Evolutionary conservation across 2,797 vertebrate species (phyloP).

Genomic region (Catostomus latipinnis): DNA sequence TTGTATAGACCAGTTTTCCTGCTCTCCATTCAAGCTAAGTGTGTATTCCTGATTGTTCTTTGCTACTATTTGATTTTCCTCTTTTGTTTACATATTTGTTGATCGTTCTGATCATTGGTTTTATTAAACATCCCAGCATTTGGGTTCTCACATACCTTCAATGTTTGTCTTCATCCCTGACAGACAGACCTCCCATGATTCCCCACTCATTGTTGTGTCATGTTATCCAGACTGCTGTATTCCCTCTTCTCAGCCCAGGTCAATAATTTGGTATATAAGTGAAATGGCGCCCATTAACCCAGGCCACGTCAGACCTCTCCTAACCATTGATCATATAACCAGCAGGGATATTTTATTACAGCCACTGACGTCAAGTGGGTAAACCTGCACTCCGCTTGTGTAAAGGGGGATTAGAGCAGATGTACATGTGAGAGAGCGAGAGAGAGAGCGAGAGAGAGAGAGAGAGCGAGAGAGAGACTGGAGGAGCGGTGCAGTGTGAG

Average conservation of each 20-base stretch:
- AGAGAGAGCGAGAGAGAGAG: slow-evolving; percentile 26
- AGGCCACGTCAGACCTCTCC: slow-evolving; percentile 80
- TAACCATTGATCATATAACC: slow-evolving; percentile 90
- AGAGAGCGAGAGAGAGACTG: neutral
- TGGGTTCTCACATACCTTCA: no score
- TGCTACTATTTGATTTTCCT: no score
- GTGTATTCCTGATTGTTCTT: no score
- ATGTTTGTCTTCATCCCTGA: no score
- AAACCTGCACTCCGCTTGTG: slow-evolving; percentile 41
- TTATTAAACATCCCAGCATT: no score
- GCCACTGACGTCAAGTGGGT: slow-evolving; percentile 60
- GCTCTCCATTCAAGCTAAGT: no score
- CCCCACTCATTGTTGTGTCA: slow-evolving; percentile 46
- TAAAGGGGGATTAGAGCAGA: slow-evolving; percentile 57
- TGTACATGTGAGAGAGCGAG: neutral
- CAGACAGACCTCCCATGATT: slow-evolving; percentile 17
- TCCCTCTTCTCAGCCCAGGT: slow-evolving; percentile 71
- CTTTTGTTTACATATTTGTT: no score
- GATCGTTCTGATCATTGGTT: no score
- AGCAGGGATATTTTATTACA: slow-evolving; percentile 90
- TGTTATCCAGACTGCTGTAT: slow-evolving; percentile 15
- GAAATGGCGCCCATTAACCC: slow-evolving; percentile 85
- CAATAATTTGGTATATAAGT: slow-evolving; percentile 85
- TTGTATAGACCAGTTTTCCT: no score
- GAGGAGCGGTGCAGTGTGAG: neutral